Evolutionary conservation across 2,113 vertebrate genomes (phyloP).

Genomic region (Arizona elegans): DNA sequence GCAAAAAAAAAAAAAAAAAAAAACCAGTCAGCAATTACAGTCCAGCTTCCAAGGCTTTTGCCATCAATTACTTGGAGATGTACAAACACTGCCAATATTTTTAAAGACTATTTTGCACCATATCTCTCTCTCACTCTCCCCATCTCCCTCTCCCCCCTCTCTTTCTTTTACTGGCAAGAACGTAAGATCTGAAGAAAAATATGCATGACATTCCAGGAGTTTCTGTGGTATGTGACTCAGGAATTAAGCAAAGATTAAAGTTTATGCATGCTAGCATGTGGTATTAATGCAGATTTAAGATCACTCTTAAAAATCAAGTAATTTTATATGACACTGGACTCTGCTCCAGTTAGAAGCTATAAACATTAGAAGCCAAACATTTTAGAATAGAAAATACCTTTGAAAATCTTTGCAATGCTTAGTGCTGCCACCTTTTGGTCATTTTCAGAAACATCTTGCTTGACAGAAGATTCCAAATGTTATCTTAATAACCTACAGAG

Average conservation of each 20-base stretch:
- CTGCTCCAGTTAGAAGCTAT: not conserved
- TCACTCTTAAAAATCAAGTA: not conserved
- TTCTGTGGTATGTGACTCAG: not conserved
- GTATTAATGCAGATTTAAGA: not conserved
- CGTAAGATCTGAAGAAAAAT: not conserved
- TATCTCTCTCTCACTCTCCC: not conserved
- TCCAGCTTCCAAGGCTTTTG: not conserved
- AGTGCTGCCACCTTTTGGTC: conserved; percentile 70
- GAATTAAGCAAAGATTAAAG: not conserved
- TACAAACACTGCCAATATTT: not conserved
- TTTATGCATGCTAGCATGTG: not conserved
- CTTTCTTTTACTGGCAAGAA: not conserved
- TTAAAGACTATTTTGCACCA: not conserved
- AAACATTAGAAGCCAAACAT: not conserved
- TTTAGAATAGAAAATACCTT: conserved; percentile 10
- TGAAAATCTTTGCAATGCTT: conserved; percentile 35
- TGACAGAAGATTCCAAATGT: conserved; percentile 29
- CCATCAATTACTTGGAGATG: not conserved
- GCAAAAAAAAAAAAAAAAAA: too few relatives aligned
- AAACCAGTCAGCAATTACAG: not conserved
- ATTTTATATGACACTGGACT: not conserved
- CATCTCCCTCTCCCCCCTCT: too few relatives aligned
- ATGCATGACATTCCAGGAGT: not conserved
- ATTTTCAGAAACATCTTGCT: conserved; percentile 24
- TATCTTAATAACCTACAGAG: conserved; percentile 33